Conservation (phyloP, 2,113 vertebrate genomes). For the Dipodomys merriami region DNA sequence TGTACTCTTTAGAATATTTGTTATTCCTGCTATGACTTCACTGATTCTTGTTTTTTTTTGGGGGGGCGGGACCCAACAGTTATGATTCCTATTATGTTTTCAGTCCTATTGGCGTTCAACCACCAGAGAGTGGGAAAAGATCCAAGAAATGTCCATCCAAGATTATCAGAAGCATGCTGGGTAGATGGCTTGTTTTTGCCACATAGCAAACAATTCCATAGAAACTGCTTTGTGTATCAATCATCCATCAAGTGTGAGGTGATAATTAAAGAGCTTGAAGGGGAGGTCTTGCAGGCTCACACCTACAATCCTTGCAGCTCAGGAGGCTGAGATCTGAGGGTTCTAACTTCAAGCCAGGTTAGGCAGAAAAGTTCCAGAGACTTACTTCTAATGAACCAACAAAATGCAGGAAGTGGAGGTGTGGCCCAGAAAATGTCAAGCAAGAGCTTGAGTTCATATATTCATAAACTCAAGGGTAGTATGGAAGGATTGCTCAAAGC, state of each 20-base stretch:
- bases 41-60: background rate
- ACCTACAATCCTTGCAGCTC: no score
- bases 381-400: no score
- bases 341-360: no score
- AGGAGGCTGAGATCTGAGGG: no score
- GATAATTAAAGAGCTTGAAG: background rate
- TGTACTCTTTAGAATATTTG: background rate
- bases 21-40: background rate
- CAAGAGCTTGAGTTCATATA: background rate
- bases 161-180: background rate
- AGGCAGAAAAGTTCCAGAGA: no score
- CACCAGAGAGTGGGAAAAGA: background rate
- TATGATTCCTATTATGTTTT: background rate
- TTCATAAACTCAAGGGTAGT: background rate
- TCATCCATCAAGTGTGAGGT: background rate
- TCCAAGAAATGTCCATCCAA: background rate
- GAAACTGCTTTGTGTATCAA: background rate
- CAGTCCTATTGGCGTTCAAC: background rate
- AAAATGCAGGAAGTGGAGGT: no score
- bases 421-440: no score
- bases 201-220: background rate
- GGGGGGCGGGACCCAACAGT: background rate
- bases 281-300: no score
- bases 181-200: background rate
- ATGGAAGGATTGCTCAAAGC: background rate